Evolutionary conservation across 2,113 vertebrate species (phyloP).

Genomic region (Etheostoma spectabile): DNA sequence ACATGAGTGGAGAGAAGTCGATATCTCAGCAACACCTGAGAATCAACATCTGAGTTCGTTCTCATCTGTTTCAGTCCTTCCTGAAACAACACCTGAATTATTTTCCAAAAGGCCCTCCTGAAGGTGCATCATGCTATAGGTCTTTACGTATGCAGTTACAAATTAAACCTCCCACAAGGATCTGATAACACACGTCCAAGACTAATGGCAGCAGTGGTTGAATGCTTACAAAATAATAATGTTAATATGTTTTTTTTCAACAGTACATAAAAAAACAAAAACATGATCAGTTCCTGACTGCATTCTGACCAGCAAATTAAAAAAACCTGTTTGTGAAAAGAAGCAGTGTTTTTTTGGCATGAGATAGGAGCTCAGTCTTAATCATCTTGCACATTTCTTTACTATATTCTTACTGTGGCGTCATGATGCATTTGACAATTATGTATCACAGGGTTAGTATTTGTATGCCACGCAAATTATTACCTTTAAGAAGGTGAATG

Average conservation of each 20-base stretch:
- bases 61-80: conserved; percentile 31
- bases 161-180: background rate
- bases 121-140: background rate
- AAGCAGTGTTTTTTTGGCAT: background rate
- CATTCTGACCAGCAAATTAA: background rate
- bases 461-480: conserved; percentile 21
- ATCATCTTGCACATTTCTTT: background rate
- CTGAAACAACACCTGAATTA: conserved; percentile 2
- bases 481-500: conserved; percentile 37
- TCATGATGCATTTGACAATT: conserved; percentile 34
- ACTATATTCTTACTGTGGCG: background rate
- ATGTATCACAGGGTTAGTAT: background rate
- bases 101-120: background rate
- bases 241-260: background rate
- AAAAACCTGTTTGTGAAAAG: background rate
- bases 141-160: background rate
- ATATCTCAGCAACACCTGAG: conserved; percentile 65
- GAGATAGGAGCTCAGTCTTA: background rate
- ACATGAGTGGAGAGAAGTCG: conserved; percentile 68
- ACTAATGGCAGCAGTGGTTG: background rate
- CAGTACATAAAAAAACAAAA: background rate
- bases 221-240: background rate
- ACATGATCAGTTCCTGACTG: too few species aligned
- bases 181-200: background rate
- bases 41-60: conserved; percentile 30